Percentiles rank a stretch among this genome's conserved stretches.
Conservation (phyloP, 2,113 vertebrate genomes). For the Rhabdomys dilectus region DNA sequence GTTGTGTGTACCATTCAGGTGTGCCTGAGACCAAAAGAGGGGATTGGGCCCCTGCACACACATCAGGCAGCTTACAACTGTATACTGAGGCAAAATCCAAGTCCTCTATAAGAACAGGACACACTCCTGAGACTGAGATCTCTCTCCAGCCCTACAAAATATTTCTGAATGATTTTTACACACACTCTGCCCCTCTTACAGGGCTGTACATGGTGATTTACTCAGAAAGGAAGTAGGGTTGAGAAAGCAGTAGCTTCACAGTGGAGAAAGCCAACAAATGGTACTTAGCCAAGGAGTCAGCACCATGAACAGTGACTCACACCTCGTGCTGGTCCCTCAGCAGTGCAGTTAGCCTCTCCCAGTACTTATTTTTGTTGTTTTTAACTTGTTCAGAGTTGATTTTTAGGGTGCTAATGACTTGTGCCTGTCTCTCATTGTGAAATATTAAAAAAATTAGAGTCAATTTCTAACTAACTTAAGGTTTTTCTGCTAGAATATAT, state of each 20-base stretch:
- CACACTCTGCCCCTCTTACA: background rate
- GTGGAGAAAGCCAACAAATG: background rate
- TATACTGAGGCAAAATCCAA: background rate
- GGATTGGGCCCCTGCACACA: background rate
- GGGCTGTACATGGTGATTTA: background rate
- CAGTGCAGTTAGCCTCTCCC: background rate
- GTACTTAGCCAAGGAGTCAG: background rate
- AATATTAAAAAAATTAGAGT: background rate
- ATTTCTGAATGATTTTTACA: background rate
- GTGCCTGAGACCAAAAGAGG: background rate
- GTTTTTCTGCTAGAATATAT: slow-evolving; percentile 44
- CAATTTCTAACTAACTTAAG: background rate
- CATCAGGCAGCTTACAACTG: background rate
- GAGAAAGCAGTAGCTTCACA: background rate
- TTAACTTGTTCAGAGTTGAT: background rate
- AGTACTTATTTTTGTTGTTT: background rate
- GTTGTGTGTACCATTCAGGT: background rate
- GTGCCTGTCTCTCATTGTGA: slow-evolving; percentile 26
- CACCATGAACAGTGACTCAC: background rate
- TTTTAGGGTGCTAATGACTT: slow-evolving; percentile 25
- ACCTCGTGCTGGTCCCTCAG: background rate
- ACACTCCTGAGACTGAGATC: background rate
- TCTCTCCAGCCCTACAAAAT: background rate
- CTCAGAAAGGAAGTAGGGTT: background rate
- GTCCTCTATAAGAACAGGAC: background rate